These are phyloP conservation scores for Limnephilus rhombicus DNA, from an alignment of 2,888 invertebrate species.

Conservation along the genomic window DNA sequence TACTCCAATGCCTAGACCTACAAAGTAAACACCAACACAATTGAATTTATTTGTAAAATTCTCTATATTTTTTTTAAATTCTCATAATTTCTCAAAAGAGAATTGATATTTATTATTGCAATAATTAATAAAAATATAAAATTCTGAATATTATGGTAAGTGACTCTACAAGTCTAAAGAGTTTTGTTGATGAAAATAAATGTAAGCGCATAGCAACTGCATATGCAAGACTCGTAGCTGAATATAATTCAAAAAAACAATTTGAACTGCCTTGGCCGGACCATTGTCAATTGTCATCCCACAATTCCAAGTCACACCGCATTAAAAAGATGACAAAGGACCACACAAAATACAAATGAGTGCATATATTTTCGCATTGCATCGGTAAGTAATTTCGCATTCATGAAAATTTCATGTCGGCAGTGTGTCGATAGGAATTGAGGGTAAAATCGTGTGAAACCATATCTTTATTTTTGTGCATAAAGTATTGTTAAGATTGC, in stretches of 20 bases:
- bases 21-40: too few species aligned
- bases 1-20: too few species aligned
- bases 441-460: not conserved
- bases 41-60: too few species aligned
- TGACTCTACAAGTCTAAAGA: too few species aligned
- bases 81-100: too few species aligned
- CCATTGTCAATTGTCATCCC: conserved; percentile 8
- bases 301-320: conserved; percentile 24
- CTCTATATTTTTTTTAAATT: too few species aligned
- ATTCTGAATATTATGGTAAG: too few species aligned
- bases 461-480: not conserved
- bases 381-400: not conserved
- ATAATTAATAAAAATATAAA: too few species aligned
- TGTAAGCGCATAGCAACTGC: not conserved
- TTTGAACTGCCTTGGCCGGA: not conserved
- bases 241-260: not conserved
- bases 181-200: not conserved
- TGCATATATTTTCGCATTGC: not conserved
- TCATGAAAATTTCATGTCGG: not conserved
- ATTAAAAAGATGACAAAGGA: conserved; percentile 23
- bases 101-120: too few species aligned
- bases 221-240: not conserved
- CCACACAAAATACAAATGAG: not conserved
- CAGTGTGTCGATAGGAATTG: not conserved
- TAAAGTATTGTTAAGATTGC: not conserved